Evolutionary conservation across 1,140 invertebrate species (phyloP).

Genomic region (Mylabris phalerata): DNA sequence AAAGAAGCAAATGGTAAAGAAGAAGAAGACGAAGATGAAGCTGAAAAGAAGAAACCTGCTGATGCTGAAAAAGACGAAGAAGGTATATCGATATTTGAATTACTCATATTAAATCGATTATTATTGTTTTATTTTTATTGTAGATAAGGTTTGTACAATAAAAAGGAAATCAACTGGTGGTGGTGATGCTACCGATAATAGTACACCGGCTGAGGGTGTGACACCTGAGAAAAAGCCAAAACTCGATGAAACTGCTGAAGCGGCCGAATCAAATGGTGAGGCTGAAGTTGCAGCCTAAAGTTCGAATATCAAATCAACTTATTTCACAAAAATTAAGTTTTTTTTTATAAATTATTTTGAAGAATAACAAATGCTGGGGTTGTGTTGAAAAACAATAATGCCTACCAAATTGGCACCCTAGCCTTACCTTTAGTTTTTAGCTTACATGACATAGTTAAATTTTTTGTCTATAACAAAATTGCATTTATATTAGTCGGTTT

Average conservation of each 20-base stretch:
- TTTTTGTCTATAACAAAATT: slow-evolving; percentile 23
- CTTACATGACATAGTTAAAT: slow-evolving; percentile 29
- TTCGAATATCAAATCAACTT: background rate
- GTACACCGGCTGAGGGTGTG: slow-evolving; percentile 47
- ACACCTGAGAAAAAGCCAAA: slow-evolving; percentile 67
- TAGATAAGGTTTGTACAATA: slow-evolving; percentile 46
- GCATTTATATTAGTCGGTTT: slow-evolving; percentile 28
- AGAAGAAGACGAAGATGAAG: slow-evolving; percentile 7
- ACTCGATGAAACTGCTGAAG: slow-evolving; percentile 53
- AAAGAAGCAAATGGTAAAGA: slow-evolving; percentile 42
- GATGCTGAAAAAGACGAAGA: background rate
- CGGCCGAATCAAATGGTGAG: slow-evolving; percentile 47
- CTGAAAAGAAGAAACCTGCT: slow-evolving; percentile 5
- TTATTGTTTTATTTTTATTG: slow-evolving; percentile 10
- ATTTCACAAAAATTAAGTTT: no score
- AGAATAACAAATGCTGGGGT: slow-evolving; percentile 25
- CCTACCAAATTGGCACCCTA: slow-evolving; percentile 22
- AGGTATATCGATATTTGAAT: background rate
- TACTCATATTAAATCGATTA: no score
- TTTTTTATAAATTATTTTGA: no score
- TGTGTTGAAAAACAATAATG: slow-evolving; percentile 2
- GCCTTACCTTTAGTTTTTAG: slow-evolving; percentile 21
- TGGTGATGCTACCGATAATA: slow-evolving; percentile 47
- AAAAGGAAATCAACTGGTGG: slow-evolving; percentile 63
- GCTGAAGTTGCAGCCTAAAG: slow-evolving; percentile 60